A percentile compares a stretch with the other conserved stretches of the same genome.
These are phyloP conservation scores for Endomychus coccineus DNA, from an alignment of 2,888 invertebrate species.

Conservation along the genomic window DNA sequence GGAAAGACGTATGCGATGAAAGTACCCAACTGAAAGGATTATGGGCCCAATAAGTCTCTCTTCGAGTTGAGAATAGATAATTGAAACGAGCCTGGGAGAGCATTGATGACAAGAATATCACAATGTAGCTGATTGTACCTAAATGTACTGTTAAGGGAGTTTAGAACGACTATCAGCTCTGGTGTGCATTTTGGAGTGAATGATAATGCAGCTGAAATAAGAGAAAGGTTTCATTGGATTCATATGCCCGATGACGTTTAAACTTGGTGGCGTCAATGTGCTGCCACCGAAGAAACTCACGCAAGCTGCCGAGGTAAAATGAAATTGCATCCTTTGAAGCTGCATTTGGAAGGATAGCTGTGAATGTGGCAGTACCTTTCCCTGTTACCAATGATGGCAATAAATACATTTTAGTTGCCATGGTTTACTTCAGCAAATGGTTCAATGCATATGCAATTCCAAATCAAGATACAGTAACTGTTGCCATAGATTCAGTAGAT, in stretches of 20 bases:
- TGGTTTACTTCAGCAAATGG: slow-evolving; percentile 28
- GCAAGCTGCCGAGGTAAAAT: slow-evolving; percentile 9
- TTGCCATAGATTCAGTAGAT: slow-evolving; percentile 26
- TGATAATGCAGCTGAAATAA: slow-evolving; percentile 7
- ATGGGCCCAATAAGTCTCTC: slow-evolving; percentile 12
- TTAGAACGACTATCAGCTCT: slow-evolving; percentile 22
- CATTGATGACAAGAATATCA: slow-evolving; percentile 13
- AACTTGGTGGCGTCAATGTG: slow-evolving; percentile 11
- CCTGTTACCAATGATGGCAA: slow-evolving; percentile 17
- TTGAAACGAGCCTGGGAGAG: slow-evolving; percentile 11
- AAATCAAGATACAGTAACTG: slow-evolving; percentile 29
- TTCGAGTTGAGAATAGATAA: slow-evolving; percentile 10
- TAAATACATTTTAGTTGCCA: slow-evolving; percentile 24
- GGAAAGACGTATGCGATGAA: slow-evolving; percentile 2
- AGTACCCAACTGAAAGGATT: slow-evolving; percentile 4
- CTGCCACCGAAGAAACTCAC: slow-evolving; percentile 1
- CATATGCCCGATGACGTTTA: slow-evolving; percentile 21
- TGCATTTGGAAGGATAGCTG: slow-evolving; percentile 21
- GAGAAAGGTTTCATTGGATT: too few relatives aligned
- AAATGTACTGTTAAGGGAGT: slow-evolving; percentile 16
- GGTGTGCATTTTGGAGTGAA: slow-evolving; percentile 20
- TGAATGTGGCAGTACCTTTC: slow-evolving; percentile 23
- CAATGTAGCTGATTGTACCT: slow-evolving; percentile 16
- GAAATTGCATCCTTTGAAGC: slow-evolving; percentile 20
- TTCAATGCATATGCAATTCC: slow-evolving; percentile 29